Percentiles rank a stretch among this genome's conserved stretches.
Evolutionary conservation across 2,888 invertebrate genomes (phyloP).

Genomic region (Thereva nobilitata): DNA sequence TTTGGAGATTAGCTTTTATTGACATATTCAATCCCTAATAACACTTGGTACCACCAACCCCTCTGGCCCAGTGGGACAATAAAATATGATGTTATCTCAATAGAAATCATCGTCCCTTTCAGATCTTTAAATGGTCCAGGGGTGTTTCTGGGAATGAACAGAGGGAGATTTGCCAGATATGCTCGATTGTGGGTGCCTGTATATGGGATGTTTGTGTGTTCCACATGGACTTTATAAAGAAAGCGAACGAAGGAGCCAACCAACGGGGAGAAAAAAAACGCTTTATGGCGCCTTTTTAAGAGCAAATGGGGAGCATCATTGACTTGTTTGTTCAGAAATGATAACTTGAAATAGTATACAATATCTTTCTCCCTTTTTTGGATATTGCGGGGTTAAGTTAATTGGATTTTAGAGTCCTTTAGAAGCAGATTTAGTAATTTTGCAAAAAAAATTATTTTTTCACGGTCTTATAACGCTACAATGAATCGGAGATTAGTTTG

Average conservation of each 20-base stretch:
- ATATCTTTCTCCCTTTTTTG: too few species aligned
- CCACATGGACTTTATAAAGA: slow-evolving; percentile 23
- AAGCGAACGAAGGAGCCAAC: slow-evolving; percentile 8
- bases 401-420: too few species aligned
- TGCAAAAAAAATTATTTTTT: too few species aligned
- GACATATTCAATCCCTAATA: slow-evolving; percentile 44
- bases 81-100: slow-evolving; percentile 44
- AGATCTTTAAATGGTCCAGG: slow-evolving; percentile 34
- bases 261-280: too few species aligned
- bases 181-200: slow-evolving; percentile 8
- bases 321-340: too few species aligned
- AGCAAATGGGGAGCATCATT: too few species aligned
- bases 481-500: too few species aligned
- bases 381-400: too few species aligned
- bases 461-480: too few species aligned
- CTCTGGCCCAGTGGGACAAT: slow-evolving; percentile 41
- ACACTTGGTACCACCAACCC: slow-evolving; percentile 38
- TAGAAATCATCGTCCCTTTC: slow-evolving; percentile 43
- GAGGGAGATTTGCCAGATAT: slow-evolving; percentile 33
- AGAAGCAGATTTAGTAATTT: too few species aligned
- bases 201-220: slow-evolving; percentile 14
- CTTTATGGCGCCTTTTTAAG: too few species aligned
- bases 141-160: slow-evolving; percentile 33
- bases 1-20: slow-evolving; percentile 44
- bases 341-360: too few species aligned